Base-by-base conservation (phyloP, 2,888 invertebrate species). In the Lamellibrachia columna region DNA sequence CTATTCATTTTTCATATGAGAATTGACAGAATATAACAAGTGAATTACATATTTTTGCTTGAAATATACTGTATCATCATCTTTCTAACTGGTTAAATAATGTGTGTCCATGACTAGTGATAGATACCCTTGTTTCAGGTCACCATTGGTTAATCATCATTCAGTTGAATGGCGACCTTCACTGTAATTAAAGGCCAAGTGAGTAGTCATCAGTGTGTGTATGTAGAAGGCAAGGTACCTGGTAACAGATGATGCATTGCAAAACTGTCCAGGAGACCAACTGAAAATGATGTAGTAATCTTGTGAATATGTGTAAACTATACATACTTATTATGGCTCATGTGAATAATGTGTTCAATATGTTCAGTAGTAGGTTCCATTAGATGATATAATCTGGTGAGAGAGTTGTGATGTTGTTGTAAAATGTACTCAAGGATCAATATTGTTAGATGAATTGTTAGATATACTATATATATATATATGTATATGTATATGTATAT, bases 111-210 rank as follows among this genome's bases (percentile, higher is more conserved):
- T 75, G 2, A 75, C 75, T 22, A 6, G 22, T 75, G 15, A 75
- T 22, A 75, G 22, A 15, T 75, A n/a, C 6, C 22, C 75, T 75
- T 75, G 75, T 75, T 75, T 75, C 75, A 75, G 75, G 75, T 75
- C 75, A 75, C 75, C 75, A n/a, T 75, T 75, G 75, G 75, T 75
- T 15, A 75, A 75, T 75, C 75, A 75, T 75, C 75, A 75, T 75
- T 75, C 75, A 22, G 75, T 75, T 22, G 75, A 75, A 75, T 75
- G 75, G 75, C 75, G 75, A 75, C 75, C 75, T 75, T 75, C 75
- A 75, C 22, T 75, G 75, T 75, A 75, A 75, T 75, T 75, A 75
- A 4, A 15, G 75, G 75, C n/a, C 75, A 75, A 75, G 75, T 75
- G 75, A 75, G 22, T 75, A 11, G n/a, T 75, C 75, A 75, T 75